Evolutionary conservation across 2,113 vertebrate species (phyloP), one percentile per base, ranked within the genome.

Genomic region (Otis tarda): DNA sequence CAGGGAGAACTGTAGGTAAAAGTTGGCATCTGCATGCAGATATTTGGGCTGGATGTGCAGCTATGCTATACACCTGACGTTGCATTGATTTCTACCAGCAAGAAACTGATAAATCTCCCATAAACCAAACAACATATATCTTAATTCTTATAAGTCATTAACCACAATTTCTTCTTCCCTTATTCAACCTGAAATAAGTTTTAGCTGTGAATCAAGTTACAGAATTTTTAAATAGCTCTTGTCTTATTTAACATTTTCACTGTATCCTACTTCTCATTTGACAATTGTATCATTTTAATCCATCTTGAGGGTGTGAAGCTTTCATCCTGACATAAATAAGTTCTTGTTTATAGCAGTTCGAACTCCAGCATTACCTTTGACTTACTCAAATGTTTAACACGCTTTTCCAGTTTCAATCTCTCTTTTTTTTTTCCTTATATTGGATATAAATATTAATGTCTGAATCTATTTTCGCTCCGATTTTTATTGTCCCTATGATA

Each of bases 281-380:
- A 75, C 56, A 81, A 20, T 52, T 35, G 14, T 9, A 25, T 21
- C 30, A 20, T 15, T 91, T 89, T 68, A 87, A 69, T 91, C 56
- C 55, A 39, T 84, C 77, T 93, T 64, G 64, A 16, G 69, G 8
- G 33, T 73, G 83, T 33, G 31, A 65, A 89, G 39, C 25, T 89
- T 95, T 78, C 80, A 61, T 90, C 14, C 49, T 91, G 65, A 61
- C 57, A 79, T n/a, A 76, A 86, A 77, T 64, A 90, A 74, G 7
- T 75, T 75, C 43, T 68, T 78, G 27, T 82, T 95, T 90, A 50
- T 60, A 64, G 57, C 53, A 64, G 24, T 52, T 67, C 2, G 4
- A 69, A 33, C 22, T 33, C 60, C 64, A 63, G 6, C 63, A 35
- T 57, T 82, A 57, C 33, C 64, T 75, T 88, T 91, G 83, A n/a